A percentile compares a stretch with the other conserved stretches of the same genome.
Evolutionary conservation across 2,113 vertebrate species (phyloP).

Genomic region (Litocranius walleri): DNA sequence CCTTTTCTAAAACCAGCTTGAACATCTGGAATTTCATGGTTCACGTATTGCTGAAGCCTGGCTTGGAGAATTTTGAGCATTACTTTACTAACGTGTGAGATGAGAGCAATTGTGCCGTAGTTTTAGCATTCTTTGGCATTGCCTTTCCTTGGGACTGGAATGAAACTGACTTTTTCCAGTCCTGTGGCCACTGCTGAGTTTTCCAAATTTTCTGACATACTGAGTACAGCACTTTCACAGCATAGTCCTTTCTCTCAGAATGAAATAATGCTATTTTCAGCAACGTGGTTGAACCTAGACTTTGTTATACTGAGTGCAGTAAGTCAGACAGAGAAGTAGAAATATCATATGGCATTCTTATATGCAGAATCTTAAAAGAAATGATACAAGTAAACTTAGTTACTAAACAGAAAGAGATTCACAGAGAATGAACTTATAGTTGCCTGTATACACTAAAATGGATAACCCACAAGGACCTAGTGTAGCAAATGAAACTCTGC

Average conservation of each 20-base stretch:
- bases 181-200: neutral
- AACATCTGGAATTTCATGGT: neutral
- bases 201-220: neutral
- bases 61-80: neutral
- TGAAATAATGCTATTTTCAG: neutral
- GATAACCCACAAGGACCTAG: neutral
- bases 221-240: neutral
- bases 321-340: neutral
- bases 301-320: neutral
- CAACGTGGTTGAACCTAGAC: neutral
- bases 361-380: neutral
- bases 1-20: neutral
- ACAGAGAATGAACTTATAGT: neutral
- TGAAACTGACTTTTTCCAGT: neutral
- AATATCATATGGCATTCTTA: neutral
- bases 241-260: neutral
- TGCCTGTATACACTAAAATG: neutral
- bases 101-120: fast-evolving
- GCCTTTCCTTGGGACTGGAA: neutral
- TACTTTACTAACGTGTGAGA: neutral
- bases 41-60: neutral
- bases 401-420: neutral
- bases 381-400: neutral
- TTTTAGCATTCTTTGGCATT: neutral
- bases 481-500: neutral